Base-by-base conservation (phyloP, 1,140 invertebrate species). In the Ceratosolen solmsi region DNA sequence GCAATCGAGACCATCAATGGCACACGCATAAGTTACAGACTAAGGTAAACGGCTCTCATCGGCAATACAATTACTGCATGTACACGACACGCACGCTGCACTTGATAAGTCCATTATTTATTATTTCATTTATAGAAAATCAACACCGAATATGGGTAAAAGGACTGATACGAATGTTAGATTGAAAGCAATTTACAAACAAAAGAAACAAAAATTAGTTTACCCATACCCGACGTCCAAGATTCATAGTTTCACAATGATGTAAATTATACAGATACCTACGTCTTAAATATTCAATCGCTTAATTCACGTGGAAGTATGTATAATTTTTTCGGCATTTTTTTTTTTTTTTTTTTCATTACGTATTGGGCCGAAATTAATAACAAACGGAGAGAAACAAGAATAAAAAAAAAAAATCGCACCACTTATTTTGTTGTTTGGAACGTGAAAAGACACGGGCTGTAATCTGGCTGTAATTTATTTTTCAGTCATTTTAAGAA, bases 31-130 rank as follows among this genome's bases (percentile, higher is more conserved):
- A 5, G 41, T 46, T 46, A 13, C 41, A 46, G 7, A 46, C 41
- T 13, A 13, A 8, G 41, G 13, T 46, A 91, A 84, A 79, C 74
- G 77, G 30, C 54, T 82, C 82, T 87, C 86, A 84, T 86, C 86
- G 82, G 82, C 70, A 86, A 85, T 86, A 89, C 85, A 85, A 83
- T 87, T 87, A 89, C 27, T 85, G 82, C 87, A 60, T 86, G 84
- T 17, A 68, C 83, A 84, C 84, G 83, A 84, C 85, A 86, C 84
- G 77, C 86, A 74, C 86, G 85, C 88, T 88, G 38, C 82, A 84
- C 75, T 78, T 63, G 33, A 82, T 30, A 73, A 82, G 54, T 72
- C 30, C 58, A 46, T 71, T 68, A 60, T 20, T 72, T 38, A 27
- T 73, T 63, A 11, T 27, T 13, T 63, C 25, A 0, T 68, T 72